phyloP scores from a whole-genome alignment of 1,140 invertebrate species.

The Rhopalosiphum maidis region DNA sequence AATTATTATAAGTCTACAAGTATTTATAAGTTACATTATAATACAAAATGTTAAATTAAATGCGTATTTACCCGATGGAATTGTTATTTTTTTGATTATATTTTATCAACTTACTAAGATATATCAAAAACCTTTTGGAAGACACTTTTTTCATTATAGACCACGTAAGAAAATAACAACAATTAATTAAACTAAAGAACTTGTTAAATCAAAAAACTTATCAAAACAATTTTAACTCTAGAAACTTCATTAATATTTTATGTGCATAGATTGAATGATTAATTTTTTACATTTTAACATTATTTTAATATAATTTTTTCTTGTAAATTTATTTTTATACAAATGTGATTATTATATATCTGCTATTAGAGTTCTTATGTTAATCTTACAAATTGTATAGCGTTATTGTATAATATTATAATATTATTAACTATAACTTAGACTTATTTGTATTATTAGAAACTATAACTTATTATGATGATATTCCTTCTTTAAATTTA shows the following conservation, averaged over 20 bases:
- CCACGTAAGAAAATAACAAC: not conserved
- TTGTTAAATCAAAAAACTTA: not conserved
- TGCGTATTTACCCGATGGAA: not conserved
- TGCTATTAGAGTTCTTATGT: too few relatives aligned
- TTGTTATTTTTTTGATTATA: not conserved
- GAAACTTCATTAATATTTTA: not conserved
- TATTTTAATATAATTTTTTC: not conserved
- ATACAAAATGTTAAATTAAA: not conserved
- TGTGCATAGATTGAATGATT: not conserved
- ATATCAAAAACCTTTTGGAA: not conserved
- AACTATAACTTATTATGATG: not conserved
- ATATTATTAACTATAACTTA: not conserved
- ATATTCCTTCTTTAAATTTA: not conserved
- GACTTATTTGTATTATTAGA: not conserved
- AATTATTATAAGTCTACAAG: too few relatives aligned
- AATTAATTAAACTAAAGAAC: constrained; percentile 8
- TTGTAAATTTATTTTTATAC: too few relatives aligned
- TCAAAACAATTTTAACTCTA: not conserved
- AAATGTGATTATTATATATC: too few relatives aligned
- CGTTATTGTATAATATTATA: too few relatives aligned
- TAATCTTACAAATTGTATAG: too few relatives aligned
- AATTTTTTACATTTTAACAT: not conserved
- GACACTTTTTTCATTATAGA: not conserved
- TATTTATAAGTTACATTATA: too few relatives aligned
- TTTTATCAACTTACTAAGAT: not conserved